Evolutionary conservation across 1,140 invertebrate species (phyloP), one percentile per base, ranked within the genome.

Genomic region (Octopus sinensis): DNA sequence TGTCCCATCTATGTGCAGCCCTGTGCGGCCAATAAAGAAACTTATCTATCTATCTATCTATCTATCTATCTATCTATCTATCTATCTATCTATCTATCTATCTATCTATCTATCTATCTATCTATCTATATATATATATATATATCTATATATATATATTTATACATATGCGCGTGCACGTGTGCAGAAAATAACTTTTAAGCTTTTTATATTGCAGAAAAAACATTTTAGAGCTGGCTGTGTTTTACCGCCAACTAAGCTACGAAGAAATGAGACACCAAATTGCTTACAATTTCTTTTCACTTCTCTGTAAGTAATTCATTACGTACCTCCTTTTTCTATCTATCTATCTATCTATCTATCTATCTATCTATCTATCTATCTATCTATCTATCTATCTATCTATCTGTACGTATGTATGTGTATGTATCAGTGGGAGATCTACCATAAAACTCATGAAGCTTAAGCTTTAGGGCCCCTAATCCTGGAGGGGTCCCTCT

Each of bases 231-330:
- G 81, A 85, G 78, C 54, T 88, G 51, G 85, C 86, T 62, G 84
- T 88, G 30, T 87, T 84, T 75, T 86, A 87, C 56, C 80, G 84
- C 79, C 84, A 86, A 80, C 84, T 85, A 79, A 87, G 85, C 56
- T 88, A 87, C 54, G 86, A 88, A 81, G 81, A 87, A 71, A 85
- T 88, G 17, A 83, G 82, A 1, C 87, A 88, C 53, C 87, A 88
- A 76, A 78, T 80, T 43, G 86, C 84, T 4, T 88, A 86, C 73
- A 85, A 86, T 73, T 80, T 84, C 7, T 87, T 87, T 79, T 82
- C 84, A 9, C 79, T 88, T 9, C 83, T 86, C 7, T 88, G 87
- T 88, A 83, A 87, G 87, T 88, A 71, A 0, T 12, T n/a, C 30
- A 12, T 71, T 6, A 71, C 7, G 17, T 71, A n/a, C 13, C 30